Evolutionary conservation across 2,797 vertebrate species (phyloP), one percentile per base, ranked within the genome.

Genomic region (Crenichthys baileyi): DNA sequence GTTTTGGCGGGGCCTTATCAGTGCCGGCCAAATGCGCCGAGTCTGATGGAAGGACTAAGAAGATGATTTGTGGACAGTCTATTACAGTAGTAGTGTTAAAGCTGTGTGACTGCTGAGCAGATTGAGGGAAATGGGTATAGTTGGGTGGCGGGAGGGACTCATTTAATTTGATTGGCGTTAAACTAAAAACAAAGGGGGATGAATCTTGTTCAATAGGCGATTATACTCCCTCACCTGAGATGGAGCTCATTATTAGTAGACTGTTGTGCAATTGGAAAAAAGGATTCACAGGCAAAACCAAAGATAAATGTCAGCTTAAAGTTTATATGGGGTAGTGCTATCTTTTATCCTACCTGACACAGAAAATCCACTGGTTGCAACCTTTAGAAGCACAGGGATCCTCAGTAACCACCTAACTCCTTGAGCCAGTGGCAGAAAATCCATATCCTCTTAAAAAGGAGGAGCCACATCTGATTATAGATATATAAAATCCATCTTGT

Each of bases 401-500:
- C 68, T 85, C 77, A 71, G 85, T 41, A 74, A 83, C 84, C 77
- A 78, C 87, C 83, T 87, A 86, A 88, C 90, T 88, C 87, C 82
- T 88, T 44, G 71, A 89, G 87, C 90, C 93, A 90, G 85, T 93
- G 95, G 93, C 95, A 95, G 94, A 92, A 95, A 96, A 96, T 95
- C 95, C 83, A 95, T 96, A 95, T 81, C 85, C 90, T 91, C 88
- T 94, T 94, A 91, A 91, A 92, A 87, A 91, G 91, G 86, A 93
- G 90, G 91, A 92, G 93, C 94, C 90, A 91, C 91, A 93, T 93
- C 94, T 94, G 93, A 95, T 95, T 95, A 95, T 92, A 95, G 94
- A 95, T 95, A 91, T 94, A 93, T 95, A 88, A 94, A 95, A 96
- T 96, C 94, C 91, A 95, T 95, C 93, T 93, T 90, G 88, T 93